Percentiles rank a stretch among this genome's conserved stretches.
Conservation (phyloP, 2,797 vertebrate species). For the Chaetodon trifasciatus region DNA sequence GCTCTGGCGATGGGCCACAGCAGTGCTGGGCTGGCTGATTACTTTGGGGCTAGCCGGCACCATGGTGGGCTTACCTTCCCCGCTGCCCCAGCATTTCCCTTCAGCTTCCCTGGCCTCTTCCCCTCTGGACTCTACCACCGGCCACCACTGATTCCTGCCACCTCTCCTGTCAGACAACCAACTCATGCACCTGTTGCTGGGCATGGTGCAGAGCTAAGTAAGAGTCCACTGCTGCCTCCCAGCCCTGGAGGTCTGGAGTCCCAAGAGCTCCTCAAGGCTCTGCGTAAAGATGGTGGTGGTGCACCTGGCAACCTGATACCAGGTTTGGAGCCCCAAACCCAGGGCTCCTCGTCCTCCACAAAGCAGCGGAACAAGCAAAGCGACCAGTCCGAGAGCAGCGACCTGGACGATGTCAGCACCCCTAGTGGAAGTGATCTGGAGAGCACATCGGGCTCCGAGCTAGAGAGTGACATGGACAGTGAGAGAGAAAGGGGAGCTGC, state of each 20-base stretch:
- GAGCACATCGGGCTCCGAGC: conserved; percentile 98
- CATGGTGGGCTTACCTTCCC: conserved; percentile 97
- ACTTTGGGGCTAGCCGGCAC: conserved; percentile 97
- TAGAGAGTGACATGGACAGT: conserved; percentile 98
- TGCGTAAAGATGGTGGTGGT: conserved; percentile 89
- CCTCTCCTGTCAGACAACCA: conserved; percentile 93
- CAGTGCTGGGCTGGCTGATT: conserved; percentile 96
- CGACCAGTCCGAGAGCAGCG: conserved; percentile 98
- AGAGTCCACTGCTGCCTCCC: conserved; percentile 93
- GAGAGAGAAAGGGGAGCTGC: conserved; percentile 94
- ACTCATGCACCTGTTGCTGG: conserved; percentile 81
- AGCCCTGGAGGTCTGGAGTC: conserved; percentile 93
- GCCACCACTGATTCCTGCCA: conserved; percentile 93
- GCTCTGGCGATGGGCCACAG: conserved; percentile 94
- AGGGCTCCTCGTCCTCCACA: conserved; percentile 86
- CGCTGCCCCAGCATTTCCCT: conserved; percentile 95
- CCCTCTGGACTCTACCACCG: conserved; percentile 98
- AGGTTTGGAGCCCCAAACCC: conserved; percentile 87
- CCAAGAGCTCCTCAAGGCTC: conserved; percentile 94
- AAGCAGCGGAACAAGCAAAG: conserved; percentile 95
- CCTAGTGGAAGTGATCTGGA: conserved; percentile 98
- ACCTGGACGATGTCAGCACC: conserved; percentile 97
- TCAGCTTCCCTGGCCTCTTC: conserved; percentile 98
- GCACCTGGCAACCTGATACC: conserved; percentile 87
- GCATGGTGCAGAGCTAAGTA: conserved; percentile 81